These are phyloP conservation scores for Thera obeliscata DNA, from an alignment of 2,888 invertebrate genomes.

Conservation along the genomic window DNA sequence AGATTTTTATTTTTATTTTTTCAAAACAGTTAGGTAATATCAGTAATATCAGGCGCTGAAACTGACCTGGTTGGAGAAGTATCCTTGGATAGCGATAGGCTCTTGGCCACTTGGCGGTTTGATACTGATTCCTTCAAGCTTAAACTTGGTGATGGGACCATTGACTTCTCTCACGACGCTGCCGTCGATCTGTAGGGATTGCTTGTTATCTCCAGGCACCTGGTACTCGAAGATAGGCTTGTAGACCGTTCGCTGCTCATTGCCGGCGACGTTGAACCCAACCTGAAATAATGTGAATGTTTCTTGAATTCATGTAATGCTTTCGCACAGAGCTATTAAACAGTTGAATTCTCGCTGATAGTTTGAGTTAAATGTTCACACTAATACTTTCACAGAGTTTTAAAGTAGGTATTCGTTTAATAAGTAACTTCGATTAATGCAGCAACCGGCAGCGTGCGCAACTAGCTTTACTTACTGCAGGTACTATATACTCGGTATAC, in stretches of 20 bases:
- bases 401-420: too few species aligned
- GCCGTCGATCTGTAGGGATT: conserved; percentile 82
- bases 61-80: conserved; percentile 54
- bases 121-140: conserved; percentile 84
- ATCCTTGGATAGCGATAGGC: conserved; percentile 80
- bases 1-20: too few species aligned
- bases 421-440: too few species aligned
- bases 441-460: too few species aligned
- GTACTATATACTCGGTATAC: too few species aligned
- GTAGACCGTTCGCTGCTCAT: conserved; percentile 81
- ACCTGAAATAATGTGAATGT: conserved; percentile 41
- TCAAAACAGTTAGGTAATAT: background rate
- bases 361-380: too few species aligned
- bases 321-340: background rate
- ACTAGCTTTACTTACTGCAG: too few species aligned
- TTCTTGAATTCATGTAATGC: background rate
- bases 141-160: conserved; percentile 79
- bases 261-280: conserved; percentile 86
- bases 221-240: conserved; percentile 89
- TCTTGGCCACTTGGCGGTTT: conserved; percentile 66
- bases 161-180: conserved; percentile 63
- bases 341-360: too few species aligned
- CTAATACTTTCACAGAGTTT: too few species aligned
- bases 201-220: conserved; percentile 72
- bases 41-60: background rate